Percentiles rank a stretch among this genome's conserved stretches.
Evolutionary conservation across 2,797 vertebrate genomes (phyloP).

Genomic region (Anguilla pacifica): DNA sequence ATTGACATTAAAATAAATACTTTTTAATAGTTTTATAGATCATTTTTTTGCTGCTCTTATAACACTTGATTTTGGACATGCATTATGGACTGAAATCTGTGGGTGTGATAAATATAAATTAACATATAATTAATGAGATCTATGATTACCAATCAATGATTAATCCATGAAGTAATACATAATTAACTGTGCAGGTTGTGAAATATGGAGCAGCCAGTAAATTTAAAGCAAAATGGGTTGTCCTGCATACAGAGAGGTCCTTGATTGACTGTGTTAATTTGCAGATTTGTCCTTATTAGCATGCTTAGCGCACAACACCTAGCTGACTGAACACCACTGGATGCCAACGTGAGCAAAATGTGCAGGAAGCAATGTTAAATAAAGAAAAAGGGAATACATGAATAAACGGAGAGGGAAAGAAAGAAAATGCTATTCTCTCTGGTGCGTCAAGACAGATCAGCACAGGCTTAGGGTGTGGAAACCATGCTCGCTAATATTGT

Average conservation of each 20-base stretch:
- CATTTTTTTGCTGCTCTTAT: conserved; percentile 45
- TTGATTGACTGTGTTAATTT: conserved; percentile 5
- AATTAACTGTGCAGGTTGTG: conserved; percentile 52
- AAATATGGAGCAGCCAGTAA: conserved; percentile 57
- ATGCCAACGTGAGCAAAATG: conserved; percentile 40
- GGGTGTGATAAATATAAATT: not conserved
- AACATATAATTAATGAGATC: not conserved
- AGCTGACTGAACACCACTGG: conserved; percentile 35
- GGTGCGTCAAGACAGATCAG: conserved; percentile 11
- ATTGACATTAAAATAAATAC: conserved; percentile 51
- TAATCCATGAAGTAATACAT: conserved; percentile 21
- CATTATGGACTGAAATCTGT: conserved; percentile 45
- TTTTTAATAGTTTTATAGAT: not conserved
- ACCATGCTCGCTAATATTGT: not conserved
- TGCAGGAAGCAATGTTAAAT: conserved; percentile 49
- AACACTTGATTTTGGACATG: conserved; percentile 66
- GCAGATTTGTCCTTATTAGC: not conserved
- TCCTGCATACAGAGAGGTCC: conserved; percentile 44
- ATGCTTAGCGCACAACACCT: not conserved
- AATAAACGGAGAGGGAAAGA: conserved; percentile 38
- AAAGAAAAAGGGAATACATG: conserved; percentile 47
- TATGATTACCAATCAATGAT: not conserved
- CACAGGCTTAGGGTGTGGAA: not conserved
- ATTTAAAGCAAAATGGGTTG: conserved; percentile 67
- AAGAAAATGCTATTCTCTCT: conserved; percentile 30